Base-by-base conservation (phyloP, 2,888 invertebrate species). In the Rhingia campestris region DNA sequence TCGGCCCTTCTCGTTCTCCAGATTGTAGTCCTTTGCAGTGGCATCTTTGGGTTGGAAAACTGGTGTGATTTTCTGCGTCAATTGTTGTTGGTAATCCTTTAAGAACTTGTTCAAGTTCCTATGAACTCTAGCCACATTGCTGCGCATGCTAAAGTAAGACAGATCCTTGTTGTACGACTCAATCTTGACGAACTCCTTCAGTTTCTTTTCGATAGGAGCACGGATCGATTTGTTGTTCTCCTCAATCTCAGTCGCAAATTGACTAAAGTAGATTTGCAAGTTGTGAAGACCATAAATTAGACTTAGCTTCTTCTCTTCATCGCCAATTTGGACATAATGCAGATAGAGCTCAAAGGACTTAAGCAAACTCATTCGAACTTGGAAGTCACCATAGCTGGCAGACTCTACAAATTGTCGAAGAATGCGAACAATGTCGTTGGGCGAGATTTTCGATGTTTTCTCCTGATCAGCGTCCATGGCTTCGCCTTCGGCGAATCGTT, bases 121-220 rank as follows among this genome's bases (percentile, higher is more conserved):
- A 89, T 98, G 98, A 0, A 97, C 96, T 88, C 97, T 97, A 47
- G 96, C 95, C 0, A 98, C 95, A 0, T 97, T 96, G 86, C 96
- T 96, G 87, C 96, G 97, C 69, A 99, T 95, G 39, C 98, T 95
- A 95, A 97, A 98, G 90, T 98, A 98, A 88, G 96, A 99, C 10
- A 97, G 94, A 89, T 99, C 99, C 88, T 97, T 95, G 88, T 96
- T 97, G 96, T 99, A 99, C 45, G 97, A 94, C 63, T 96, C 96
- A 69, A 99, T 98, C 91, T 98, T 98, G 0, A 99, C 96, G 89
- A 97, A 97, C 87, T 98, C 98, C 87, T 95, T 95, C 9, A 99
- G 91, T 90, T 97, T 96, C 91, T 97, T 97, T 89, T 98, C 98
- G 80, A 99, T 96, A 0, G 98, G 97, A 0, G 94, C 90, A 37